A percentile compares a stretch with the other conserved stretches of the same genome.
Evolutionary conservation across 2,113 vertebrate species (phyloP).

Genomic region (Neolamprologus toae): DNA sequence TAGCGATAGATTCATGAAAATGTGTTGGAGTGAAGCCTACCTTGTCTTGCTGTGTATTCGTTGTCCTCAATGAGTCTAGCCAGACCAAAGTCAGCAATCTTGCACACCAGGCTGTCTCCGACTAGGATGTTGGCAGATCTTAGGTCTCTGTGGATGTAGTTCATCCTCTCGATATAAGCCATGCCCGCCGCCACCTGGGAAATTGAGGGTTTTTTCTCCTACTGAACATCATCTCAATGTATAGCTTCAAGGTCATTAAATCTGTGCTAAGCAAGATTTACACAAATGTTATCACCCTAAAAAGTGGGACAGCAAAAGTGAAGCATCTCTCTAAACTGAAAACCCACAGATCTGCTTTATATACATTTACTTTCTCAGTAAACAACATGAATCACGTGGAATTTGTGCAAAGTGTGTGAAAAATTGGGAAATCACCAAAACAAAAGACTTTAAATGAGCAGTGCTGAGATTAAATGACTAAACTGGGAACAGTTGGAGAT

Average conservation of each 20-base stretch:
- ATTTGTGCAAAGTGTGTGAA: background rate
- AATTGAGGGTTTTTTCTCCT: background rate
- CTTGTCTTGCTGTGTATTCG: slow-evolving; percentile 97
- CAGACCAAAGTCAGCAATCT: slow-evolving; percentile 96
- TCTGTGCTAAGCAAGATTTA: background rate
- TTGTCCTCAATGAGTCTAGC: slow-evolving; percentile 98
- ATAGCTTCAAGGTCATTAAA: background rate
- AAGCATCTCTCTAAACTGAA: background rate
- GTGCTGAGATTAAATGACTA: background rate
- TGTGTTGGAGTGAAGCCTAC: slow-evolving; percentile 44
- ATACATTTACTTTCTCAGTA: background rate
- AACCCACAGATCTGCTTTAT: background rate
- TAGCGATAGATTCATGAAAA: background rate
- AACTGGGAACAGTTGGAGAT: background rate
- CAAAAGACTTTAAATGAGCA: background rate
- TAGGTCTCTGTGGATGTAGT: slow-evolving; percentile 97
- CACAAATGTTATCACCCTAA: background rate
- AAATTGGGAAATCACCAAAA: background rate
- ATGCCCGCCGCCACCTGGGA: slow-evolving; percentile 89
- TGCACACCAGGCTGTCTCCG: slow-evolving; percentile 94
- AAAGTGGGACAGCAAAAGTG: background rate
- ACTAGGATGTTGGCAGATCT: slow-evolving; percentile 97
- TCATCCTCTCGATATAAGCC: slow-evolving; percentile 99
- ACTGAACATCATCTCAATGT: background rate
- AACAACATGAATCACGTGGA: background rate